A percentile compares a stretch with the other conserved stretches of the same genome.
Evolutionary conservation across 2,888 invertebrate genomes (phyloP).

Genomic region (Nasonia oneida): DNA sequence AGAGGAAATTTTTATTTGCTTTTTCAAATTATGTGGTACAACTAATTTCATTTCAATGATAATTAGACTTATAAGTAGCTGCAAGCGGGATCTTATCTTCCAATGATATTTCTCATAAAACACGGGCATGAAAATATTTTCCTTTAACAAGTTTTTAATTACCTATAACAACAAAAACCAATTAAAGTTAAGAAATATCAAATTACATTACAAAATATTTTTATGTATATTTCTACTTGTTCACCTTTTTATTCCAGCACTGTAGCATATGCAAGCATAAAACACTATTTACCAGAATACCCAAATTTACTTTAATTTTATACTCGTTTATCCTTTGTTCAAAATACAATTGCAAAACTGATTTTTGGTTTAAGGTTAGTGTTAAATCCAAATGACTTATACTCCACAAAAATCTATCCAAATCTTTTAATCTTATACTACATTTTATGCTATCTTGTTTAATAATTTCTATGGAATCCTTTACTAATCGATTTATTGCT

Average conservation of each 20-base stretch:
- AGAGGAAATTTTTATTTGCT: conserved; percentile 16
- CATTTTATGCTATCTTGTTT: conserved; percentile 65
- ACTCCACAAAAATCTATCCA: conserved; percentile 79
- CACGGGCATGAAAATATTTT: conserved; percentile 42
- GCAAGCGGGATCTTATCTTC: conserved; percentile 36
- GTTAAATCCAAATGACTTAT: conserved; percentile 75
- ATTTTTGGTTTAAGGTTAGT: conserved; percentile 65
- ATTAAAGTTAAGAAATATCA: neutral
- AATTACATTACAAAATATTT: neutral
- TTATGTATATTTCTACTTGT: neutral
- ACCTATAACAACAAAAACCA: conserved; percentile 26
- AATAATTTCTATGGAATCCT: conserved; percentile 69
- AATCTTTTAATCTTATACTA: conserved; percentile 74
- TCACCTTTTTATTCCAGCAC: conserved; percentile 41
- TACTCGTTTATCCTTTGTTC: conserved; percentile 45
- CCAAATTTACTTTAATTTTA: conserved; percentile 34
- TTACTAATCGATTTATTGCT: conserved; percentile 71
- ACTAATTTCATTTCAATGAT: conserved; percentile 47
- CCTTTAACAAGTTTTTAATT: conserved; percentile 28
- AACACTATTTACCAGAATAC: conserved; percentile 38
- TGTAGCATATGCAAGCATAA: conserved; percentile 44
- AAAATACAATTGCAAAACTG: conserved; percentile 48
- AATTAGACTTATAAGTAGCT: conserved; percentile 51
- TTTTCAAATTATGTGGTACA: conserved; percentile 15
- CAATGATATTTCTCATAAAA: conserved; percentile 35